Percentiles rank a stretch among this genome's conserved stretches.
These are phyloP conservation scores for Drosophila repletoides DNA, from an alignment of 1,140 invertebrate species.

Conservation along the genomic window DNA sequence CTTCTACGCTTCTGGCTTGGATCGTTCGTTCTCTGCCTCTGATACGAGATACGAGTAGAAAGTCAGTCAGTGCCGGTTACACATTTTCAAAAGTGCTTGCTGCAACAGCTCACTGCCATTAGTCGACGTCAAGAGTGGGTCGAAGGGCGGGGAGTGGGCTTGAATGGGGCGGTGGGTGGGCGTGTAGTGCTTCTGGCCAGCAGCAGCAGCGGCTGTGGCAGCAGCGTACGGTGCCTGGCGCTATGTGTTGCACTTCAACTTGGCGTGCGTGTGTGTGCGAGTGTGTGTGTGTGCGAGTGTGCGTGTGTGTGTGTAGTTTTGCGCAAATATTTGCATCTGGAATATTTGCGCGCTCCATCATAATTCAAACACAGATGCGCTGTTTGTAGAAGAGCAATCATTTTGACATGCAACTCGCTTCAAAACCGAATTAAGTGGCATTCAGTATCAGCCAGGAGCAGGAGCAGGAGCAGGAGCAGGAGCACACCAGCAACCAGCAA, in stretches of 20 bases:
- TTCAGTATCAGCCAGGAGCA: slow-evolving; percentile 67
- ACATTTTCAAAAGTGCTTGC: slow-evolving; percentile 76
- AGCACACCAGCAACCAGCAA: too few relatives aligned
- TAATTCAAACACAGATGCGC: slow-evolving; percentile 86
- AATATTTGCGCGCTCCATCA: slow-evolving; percentile 86
- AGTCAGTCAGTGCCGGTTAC: slow-evolving; percentile 79
- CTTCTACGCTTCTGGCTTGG: slow-evolving; percentile 15
- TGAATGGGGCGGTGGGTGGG: background rate
- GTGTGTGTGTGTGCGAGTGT: slow-evolving; percentile 21
- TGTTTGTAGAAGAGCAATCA: slow-evolving; percentile 87
- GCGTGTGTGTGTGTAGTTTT: slow-evolving; percentile 73
- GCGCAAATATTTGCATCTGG: slow-evolving; percentile 85
- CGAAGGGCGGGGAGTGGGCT: background rate
- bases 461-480: slow-evolving; percentile 40
- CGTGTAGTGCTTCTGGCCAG: slow-evolving; percentile 45
- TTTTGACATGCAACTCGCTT: slow-evolving; percentile 84
- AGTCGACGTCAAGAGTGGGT: slow-evolving; percentile 24
- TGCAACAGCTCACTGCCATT: slow-evolving; percentile 61
- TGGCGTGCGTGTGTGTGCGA: slow-evolving; percentile 33
- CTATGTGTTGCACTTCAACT: slow-evolving; percentile 69
- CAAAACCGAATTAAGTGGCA: slow-evolving; percentile 81
- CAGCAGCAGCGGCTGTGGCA: too few relatives aligned
- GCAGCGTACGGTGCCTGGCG: slow-evolving; percentile 24
- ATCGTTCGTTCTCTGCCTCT: slow-evolving; percentile 49
- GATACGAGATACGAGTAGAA: slow-evolving; percentile 55